Conservation (phyloP, 2,113 vertebrate species). For the Narcine bancroftii region DNA sequence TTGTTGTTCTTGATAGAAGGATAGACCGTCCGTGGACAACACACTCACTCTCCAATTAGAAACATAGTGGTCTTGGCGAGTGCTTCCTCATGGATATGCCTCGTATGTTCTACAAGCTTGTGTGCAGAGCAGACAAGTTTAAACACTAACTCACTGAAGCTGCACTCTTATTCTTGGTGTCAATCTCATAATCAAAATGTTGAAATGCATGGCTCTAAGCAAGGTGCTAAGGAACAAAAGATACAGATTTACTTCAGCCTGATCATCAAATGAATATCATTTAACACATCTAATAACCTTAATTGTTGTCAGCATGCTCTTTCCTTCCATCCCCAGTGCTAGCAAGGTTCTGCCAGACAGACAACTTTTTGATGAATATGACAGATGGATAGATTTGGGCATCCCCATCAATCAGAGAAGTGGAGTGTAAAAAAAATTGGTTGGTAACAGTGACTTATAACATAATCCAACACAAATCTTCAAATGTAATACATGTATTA, state of each 20-base stretch:
- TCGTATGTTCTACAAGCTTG: neutral
- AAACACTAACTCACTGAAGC: neutral
- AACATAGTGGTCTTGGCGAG: neutral
- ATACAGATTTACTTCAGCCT: neutral
- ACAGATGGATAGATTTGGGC: neutral
- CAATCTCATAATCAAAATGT: constrained; percentile 5
- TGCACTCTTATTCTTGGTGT: neutral
- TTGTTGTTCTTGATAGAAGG: neutral
- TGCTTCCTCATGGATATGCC: neutral
- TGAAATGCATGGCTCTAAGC: too few species aligned
- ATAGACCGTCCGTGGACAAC: neutral
- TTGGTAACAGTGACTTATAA: neutral
- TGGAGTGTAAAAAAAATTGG: neutral
- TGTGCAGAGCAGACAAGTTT: neutral
- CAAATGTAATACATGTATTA: too few species aligned
- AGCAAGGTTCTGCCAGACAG: neutral
- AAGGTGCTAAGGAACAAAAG: neutral
- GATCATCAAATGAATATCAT: neutral
- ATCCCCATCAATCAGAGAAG: neutral
- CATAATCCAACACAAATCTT: neutral
- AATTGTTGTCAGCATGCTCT: neutral
- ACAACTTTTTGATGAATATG: neutral
- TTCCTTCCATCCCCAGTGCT: neutral
- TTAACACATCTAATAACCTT: too few species aligned
- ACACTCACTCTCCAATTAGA: neutral